Percentiles rank a stretch among this genome's conserved stretches.
Evolutionary conservation across 2,113 vertebrate genomes (phyloP).

Genomic region (Cebus imitator): DNA sequence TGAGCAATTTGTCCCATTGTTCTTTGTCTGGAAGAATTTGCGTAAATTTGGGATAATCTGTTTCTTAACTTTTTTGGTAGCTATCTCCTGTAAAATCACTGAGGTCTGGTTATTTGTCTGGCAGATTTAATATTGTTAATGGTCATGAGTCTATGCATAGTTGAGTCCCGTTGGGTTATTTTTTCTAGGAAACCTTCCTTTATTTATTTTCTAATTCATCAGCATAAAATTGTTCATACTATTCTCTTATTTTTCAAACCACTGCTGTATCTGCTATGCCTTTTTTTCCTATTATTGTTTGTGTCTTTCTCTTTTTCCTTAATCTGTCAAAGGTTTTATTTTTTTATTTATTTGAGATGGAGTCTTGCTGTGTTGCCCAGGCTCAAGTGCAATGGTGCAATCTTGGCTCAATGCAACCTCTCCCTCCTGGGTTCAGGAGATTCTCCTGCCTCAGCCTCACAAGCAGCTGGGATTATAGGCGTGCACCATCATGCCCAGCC

Average conservation of each 20-base stretch:
- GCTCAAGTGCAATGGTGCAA: too few relatives aligned
- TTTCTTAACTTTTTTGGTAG: not conserved
- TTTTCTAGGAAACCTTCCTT: not conserved
- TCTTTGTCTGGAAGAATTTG: not conserved
- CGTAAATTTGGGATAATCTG: not conserved
- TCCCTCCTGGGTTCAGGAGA: too few relatives aligned
- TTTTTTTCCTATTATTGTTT: not conserved
- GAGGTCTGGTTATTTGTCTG: not conserved
- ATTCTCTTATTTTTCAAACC: slow-evolving; percentile 21
- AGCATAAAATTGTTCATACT: not conserved
- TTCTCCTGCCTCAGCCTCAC: too few relatives aligned
- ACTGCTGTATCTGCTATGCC: not conserved
- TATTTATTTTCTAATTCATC: not conserved
- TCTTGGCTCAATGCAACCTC: too few relatives aligned
- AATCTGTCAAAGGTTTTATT: not conserved
- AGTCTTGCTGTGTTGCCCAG: too few relatives aligned
- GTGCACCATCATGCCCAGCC: too few relatives aligned
- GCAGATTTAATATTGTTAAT: not conserved
- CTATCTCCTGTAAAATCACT: not conserved
- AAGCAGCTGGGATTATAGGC: too few relatives aligned
- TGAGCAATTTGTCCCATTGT: not conserved
- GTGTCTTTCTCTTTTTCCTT: not conserved
- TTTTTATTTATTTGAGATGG: too few relatives aligned
- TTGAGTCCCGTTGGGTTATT: not conserved
- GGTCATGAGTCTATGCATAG: not conserved